Evolutionary conservation across 2,888 invertebrate species (phyloP).

Genomic region (Neocrepidodera transversa): DNA sequence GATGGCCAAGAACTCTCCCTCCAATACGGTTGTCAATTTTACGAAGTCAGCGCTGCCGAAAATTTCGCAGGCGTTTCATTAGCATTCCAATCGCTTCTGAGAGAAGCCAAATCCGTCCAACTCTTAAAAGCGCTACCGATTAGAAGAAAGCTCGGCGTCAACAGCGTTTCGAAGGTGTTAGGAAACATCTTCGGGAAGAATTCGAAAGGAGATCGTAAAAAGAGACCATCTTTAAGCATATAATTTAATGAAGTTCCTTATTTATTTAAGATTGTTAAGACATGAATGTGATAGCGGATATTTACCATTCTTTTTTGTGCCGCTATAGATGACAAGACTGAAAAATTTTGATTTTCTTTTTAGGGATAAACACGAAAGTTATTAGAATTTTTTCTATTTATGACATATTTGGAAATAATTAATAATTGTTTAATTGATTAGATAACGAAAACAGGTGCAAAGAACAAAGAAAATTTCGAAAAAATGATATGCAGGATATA

Average conservation of each 20-base stretch:
- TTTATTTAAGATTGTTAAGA: slow-evolving; percentile 41
- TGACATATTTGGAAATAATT: too few relatives aligned
- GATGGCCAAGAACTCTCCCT: slow-evolving; percentile 81
- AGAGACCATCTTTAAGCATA: slow-evolving; percentile 79
- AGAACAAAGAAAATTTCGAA: too few relatives aligned
- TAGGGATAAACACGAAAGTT: too few relatives aligned
- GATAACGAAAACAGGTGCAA: too few relatives aligned
- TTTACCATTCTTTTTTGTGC: slow-evolving; percentile 23
- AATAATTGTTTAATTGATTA: too few relatives aligned
- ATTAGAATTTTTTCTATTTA: too few relatives aligned
- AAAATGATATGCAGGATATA: too few relatives aligned
- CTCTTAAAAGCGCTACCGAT: slow-evolving; percentile 72
- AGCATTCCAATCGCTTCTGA: slow-evolving; percentile 77
- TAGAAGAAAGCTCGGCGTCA: slow-evolving; percentile 75
- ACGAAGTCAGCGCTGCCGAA: slow-evolving; percentile 85
- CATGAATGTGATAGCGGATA: slow-evolving; percentile 31
- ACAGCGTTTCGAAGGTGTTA: slow-evolving; percentile 79
- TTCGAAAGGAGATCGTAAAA: slow-evolving; percentile 77
- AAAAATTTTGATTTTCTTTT: neutral
- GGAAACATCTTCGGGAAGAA: slow-evolving; percentile 83
- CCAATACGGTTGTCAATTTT: slow-evolving; percentile 81
- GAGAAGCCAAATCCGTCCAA: slow-evolving; percentile 80
- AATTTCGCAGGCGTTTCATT: slow-evolving; percentile 81
- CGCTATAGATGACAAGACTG: slow-evolving; percentile 6
- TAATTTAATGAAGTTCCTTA: slow-evolving; percentile 57